These are phyloP conservation scores for Forbesichthys papilliferus DNA, from an alignment of 2,113 vertebrate species.

Conservation along the genomic window DNA sequence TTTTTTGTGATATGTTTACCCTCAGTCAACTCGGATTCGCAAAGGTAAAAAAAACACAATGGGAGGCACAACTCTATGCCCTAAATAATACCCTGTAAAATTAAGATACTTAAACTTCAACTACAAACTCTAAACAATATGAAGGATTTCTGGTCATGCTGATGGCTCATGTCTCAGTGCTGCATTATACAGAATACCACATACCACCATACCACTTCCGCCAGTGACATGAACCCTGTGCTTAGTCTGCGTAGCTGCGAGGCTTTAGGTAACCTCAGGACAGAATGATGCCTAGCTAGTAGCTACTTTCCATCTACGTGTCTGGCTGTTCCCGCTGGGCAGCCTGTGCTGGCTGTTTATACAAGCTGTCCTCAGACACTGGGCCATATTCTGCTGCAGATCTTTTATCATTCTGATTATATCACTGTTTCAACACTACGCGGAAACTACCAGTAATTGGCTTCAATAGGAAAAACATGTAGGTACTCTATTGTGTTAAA, in stretches of 20 bases:
- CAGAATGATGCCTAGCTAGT: slow-evolving; percentile 22
- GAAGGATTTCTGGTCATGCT: too few species aligned
- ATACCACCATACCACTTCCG: background rate
- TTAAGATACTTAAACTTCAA: too few species aligned
- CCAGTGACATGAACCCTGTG: slow-evolving; percentile 33
- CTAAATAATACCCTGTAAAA: too few species aligned
- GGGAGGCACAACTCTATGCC: too few species aligned
- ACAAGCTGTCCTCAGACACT: slow-evolving; percentile 20
- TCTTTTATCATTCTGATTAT: slow-evolving; percentile 28
- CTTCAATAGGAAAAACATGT: too few species aligned
- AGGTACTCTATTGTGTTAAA: too few species aligned
- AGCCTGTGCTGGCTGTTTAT: slow-evolving; percentile 37
- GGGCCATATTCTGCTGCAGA: slow-evolving; percentile 22
- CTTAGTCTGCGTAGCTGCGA: slow-evolving; percentile 31
- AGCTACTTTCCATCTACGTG: slow-evolving; percentile 64
- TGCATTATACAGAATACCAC: too few species aligned
- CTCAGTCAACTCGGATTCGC: background rate
- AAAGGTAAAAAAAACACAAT: too few species aligned
- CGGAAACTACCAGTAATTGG: too few species aligned
- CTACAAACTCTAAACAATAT: too few species aligned
- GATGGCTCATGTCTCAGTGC: too few species aligned
- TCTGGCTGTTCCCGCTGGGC: slow-evolving; percentile 31
- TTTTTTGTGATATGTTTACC: too few species aligned
- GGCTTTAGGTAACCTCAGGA: slow-evolving; percentile 50
- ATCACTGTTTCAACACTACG: slow-evolving; percentile 3